Evolutionary conservation across 2,113 vertebrate species (phyloP).

Genomic region (Catharus fuscescens): DNA sequence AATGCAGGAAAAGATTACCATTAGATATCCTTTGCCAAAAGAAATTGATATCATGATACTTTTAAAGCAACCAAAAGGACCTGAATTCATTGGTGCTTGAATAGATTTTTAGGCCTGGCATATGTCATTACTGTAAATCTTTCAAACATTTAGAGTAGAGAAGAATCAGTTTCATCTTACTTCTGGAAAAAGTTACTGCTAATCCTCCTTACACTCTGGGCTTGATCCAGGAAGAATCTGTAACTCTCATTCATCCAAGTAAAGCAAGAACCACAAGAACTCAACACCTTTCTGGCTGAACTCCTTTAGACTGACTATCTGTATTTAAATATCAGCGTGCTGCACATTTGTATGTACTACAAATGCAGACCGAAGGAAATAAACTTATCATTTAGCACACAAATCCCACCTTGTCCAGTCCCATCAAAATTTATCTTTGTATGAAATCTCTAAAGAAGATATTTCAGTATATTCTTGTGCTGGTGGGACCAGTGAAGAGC

Average conservation of each 20-base stretch:
- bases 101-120: conserved; percentile 63
- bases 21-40: conserved; percentile 73
- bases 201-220: neutral
- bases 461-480: neutral
- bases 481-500: neutral
- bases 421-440: neutral
- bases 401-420: neutral
- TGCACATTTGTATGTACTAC: neutral
- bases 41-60: conserved; percentile 76
- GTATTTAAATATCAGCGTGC: neutral
- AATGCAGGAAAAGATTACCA: conserved; percentile 82
- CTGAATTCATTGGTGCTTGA: conserved; percentile 67
- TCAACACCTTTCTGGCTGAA: conserved; percentile 13
- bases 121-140: conserved; percentile 62
- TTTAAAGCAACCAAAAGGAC: conserved; percentile 60
- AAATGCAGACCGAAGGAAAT: neutral
- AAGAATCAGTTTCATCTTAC: conserved; percentile 36
- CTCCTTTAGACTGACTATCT: neutral
- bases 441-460: neutral
- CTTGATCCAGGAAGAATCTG: neutral
- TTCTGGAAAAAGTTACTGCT: conserved; percentile 49
- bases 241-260: neutral
- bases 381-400: neutral
- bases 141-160: conserved; percentile 55
- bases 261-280: neutral